Percentiles rank a stretch among this genome's conserved stretches.
These are phyloP conservation scores for Temnothorax nylanderi DNA, from an alignment of 1,140 invertebrate species.

Conservation along the genomic window DNA sequence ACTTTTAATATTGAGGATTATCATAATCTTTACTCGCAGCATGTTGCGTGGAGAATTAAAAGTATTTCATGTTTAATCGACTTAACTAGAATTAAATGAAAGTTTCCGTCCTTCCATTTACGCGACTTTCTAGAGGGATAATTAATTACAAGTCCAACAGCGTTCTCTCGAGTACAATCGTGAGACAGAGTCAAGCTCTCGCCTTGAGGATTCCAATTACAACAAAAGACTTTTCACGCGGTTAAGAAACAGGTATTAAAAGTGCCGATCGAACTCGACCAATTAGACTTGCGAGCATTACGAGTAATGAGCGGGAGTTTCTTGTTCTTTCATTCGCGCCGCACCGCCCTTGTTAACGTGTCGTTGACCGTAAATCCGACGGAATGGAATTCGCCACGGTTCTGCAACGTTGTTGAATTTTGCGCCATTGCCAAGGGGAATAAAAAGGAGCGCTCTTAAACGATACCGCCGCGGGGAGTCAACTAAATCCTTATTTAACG, in stretches of 20 bases:
- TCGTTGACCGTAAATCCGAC: slow-evolving; percentile 56
- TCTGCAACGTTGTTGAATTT: slow-evolving; percentile 18
- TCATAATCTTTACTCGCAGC: too few relatives aligned
- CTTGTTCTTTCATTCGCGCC: slow-evolving; percentile 26
- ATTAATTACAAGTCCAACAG: background rate
- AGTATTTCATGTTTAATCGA: background rate
- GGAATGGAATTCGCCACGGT: slow-evolving; percentile 23
- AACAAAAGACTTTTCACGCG: slow-evolving; percentile 23
- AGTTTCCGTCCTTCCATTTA: background rate
- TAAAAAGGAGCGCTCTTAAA: slow-evolving; percentile 1
- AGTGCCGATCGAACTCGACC: slow-evolving; percentile 56
- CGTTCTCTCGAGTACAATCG: background rate
- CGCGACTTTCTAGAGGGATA: background rate
- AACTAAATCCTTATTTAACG: slow-evolving; percentile 13
- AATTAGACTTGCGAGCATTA: slow-evolving; percentile 53
- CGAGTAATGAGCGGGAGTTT: slow-evolving; percentile 52
- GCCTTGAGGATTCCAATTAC: slow-evolving; percentile 3
- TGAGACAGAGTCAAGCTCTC: background rate
- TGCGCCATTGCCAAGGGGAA: background rate
- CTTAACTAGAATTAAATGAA: background rate
- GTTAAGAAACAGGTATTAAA: slow-evolving; percentile 54
- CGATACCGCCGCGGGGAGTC: background rate
- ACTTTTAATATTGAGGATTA: background rate
- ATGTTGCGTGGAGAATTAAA: background rate
- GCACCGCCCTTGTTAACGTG: slow-evolving; percentile 65